Conservation (phyloP, 2,797 vertebrate genomes). For the Acestrorhynchus altus region DNA sequence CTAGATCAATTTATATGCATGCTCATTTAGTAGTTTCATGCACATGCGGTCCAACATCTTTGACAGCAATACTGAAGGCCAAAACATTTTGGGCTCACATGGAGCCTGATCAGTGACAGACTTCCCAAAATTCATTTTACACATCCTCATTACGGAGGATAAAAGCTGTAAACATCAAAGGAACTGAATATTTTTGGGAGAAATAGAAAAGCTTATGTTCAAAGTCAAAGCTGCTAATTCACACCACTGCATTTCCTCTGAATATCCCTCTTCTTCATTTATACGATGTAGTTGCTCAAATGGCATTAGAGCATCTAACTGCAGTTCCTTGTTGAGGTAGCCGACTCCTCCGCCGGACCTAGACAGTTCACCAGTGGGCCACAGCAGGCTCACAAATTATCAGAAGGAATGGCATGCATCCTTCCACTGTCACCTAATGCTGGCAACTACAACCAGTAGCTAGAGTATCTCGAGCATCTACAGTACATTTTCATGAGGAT, state of each 20-base stretch:
- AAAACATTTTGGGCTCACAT: background rate
- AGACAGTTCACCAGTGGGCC: slow-evolving; percentile 64
- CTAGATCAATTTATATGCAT: no score
- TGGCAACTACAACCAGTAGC: slow-evolving; percentile 60
- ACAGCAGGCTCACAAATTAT: slow-evolving; percentile 69
- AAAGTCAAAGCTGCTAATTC: background rate
- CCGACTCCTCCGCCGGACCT: slow-evolving; percentile 66
- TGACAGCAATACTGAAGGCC: no score
- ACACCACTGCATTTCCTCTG: background rate
- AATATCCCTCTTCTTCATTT: background rate
- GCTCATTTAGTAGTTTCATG: no score
- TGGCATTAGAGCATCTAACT: slow-evolving; percentile 55
- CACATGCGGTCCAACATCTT: no score
- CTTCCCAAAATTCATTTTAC: background rate
- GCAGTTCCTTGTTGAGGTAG: slow-evolving; percentile 69
- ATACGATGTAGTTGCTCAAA: background rate
- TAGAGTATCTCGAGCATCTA: slow-evolving; percentile 19
- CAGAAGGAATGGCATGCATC: slow-evolving; percentile 65
- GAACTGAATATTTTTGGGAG: background rate
- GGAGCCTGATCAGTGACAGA: background rate
- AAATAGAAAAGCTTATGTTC: background rate
- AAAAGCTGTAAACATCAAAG: background rate
- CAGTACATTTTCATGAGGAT: background rate
- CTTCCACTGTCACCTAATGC: slow-evolving; percentile 66
- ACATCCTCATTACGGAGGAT: background rate